Base-by-base conservation (phyloP, 2,113 vertebrate genomes). In the Tretioscincus oriximinensis region DNA sequence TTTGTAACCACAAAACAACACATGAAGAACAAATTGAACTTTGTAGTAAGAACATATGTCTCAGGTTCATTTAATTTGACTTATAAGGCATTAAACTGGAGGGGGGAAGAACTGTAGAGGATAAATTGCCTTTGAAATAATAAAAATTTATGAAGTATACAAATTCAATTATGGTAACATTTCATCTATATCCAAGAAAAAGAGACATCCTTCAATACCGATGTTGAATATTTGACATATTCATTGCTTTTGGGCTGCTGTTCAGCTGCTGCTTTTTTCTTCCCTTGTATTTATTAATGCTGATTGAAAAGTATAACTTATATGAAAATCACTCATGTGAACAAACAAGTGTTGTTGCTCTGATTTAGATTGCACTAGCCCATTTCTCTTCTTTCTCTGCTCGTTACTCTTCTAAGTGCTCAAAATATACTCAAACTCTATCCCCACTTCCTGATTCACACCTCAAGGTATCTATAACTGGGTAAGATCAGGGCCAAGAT, bases 71-170 rank as follows among this genome's bases (percentile, higher is more conserved):
- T 69, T 78, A 78, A 78, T 69, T 69, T 69, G 66, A 78, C 49
- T 60, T 78, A 60, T 66, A 78, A 58, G 49, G 77, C 69, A 60
- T 51, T 78, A 41, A 78, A 78, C 49, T 58, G 41, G 65, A 49
- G 58, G 58, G 35, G 47, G 65, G 58, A 49, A 28, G 58, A 49
- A 21, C 77, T 69, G 22, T 26, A 22, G 69, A 69, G 14, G 11
- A 78, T 78, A 78, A 69, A 78, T 69, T 60, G n/a, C 77, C 58
- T 69, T 78, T 29, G 24, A 29, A 78, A 51, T 68, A 66, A 78
- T 78, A 78, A 78, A 63, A 71, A 61, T 71, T 79, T 79, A 70
- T 79, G 67, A 71, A 45, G 31, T 79, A 79, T 79, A 70, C 31
- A 79, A 79, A 79, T 71, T 79, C 67, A 79, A 61, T 79, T 79